Percentiles rank a stretch among this genome's conserved stretches.
These are phyloP conservation scores for Xiphias gladius DNA, from an alignment of 2,113 vertebrate genomes.

Conservation along the genomic window DNA sequence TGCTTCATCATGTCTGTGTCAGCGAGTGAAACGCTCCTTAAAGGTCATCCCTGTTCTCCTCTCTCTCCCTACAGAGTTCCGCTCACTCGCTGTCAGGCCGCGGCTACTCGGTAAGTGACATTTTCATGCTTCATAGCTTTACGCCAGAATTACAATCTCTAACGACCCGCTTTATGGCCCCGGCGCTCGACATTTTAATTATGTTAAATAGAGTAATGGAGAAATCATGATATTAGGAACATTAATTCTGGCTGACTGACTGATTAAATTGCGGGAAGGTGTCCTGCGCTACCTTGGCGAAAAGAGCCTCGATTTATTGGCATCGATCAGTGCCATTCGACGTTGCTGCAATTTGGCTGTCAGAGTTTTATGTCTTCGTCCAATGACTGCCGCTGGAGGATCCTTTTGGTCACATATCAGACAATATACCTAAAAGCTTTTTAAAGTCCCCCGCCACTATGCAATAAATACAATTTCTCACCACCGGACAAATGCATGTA, in stretches of 20 bases:
- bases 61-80: slow-evolving; percentile 85
- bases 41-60: slow-evolving; percentile 86
- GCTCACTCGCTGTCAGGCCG: slow-evolving; percentile 86
- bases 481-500: not conserved
- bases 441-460: slow-evolving; percentile 31
- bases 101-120: slow-evolving; percentile 88
- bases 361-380: slow-evolving; percentile 66
- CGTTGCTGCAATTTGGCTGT: slow-evolving; percentile 64
- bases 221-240: slow-evolving; percentile 85
- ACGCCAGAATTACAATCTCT: slow-evolving; percentile 85
- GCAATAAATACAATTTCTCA: slow-evolving; percentile 39
- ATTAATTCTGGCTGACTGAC: slow-evolving; percentile 85
- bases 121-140: slow-evolving; percentile 86
- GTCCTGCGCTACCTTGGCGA: slow-evolving; percentile 79
- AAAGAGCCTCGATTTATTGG: slow-evolving; percentile 77
- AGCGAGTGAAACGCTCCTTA: slow-evolving; percentile 81
- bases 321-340: slow-evolving; percentile 71
- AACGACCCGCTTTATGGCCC: slow-evolving; percentile 83
- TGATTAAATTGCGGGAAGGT: slow-evolving; percentile 86
- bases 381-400: slow-evolving; percentile 59
- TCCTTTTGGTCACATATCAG: slow-evolving; percentile 53
- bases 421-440: slow-evolving; percentile 65
- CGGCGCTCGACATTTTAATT: slow-evolving; percentile 86
- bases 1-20: slow-evolving; percentile 86
- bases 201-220: slow-evolving; percentile 87